Percentiles rank a stretch among this genome's conserved stretches.
Evolutionary conservation across 2,888 invertebrate genomes (phyloP).

Genomic region (Imbricaverruca yamaguchii): DNA sequence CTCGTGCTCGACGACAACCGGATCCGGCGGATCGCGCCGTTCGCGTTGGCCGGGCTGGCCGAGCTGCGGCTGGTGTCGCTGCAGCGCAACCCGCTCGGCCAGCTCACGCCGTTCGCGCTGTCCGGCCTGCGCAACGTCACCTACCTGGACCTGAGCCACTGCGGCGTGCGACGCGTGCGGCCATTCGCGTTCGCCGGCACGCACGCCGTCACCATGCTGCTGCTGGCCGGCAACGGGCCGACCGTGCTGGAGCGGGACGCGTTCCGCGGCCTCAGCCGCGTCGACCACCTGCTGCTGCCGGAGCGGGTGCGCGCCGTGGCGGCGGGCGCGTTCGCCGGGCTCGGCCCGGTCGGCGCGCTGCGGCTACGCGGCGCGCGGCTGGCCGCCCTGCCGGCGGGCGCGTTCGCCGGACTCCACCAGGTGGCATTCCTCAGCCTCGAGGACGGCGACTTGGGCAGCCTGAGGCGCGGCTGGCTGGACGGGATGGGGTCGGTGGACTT

Average conservation of each 20-base stretch:
- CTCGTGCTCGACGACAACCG: conserved; percentile 81
- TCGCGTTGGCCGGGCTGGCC: conserved; percentile 73
- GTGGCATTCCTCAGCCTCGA: conserved; percentile 54
- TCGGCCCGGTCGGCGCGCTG: conserved; percentile 61
- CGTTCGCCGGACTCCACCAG: conserved; percentile 56
- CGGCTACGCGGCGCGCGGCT: conserved; percentile 54
- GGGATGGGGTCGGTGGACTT: background rate
- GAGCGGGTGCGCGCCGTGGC: conserved; percentile 60
- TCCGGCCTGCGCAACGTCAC: conserved; percentile 73
- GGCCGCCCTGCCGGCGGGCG: conserved; percentile 60
- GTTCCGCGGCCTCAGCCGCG: conserved; percentile 70
- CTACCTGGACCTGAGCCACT: conserved; percentile 43
- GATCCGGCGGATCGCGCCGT: conserved; percentile 70
- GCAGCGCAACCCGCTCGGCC: conserved; percentile 72
- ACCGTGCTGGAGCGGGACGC: conserved; percentile 60
- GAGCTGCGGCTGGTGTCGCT: conserved; percentile 61
- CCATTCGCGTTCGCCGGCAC: conserved; percentile 77
- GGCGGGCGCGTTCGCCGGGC: conserved; percentile 72
- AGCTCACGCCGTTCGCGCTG: conserved; percentile 74
- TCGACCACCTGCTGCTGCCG: conserved; percentile 70
- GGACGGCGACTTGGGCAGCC: background rate
- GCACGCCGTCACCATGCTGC: conserved; percentile 69
- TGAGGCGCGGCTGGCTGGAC: background rate
- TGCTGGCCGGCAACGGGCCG: conserved; percentile 75
- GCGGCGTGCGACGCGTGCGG: conserved; percentile 46